These are phyloP conservation scores for Phalanger gymnotis DNA, from an alignment of 2,797 vertebrate genomes.

Conservation along the genomic window DNA sequence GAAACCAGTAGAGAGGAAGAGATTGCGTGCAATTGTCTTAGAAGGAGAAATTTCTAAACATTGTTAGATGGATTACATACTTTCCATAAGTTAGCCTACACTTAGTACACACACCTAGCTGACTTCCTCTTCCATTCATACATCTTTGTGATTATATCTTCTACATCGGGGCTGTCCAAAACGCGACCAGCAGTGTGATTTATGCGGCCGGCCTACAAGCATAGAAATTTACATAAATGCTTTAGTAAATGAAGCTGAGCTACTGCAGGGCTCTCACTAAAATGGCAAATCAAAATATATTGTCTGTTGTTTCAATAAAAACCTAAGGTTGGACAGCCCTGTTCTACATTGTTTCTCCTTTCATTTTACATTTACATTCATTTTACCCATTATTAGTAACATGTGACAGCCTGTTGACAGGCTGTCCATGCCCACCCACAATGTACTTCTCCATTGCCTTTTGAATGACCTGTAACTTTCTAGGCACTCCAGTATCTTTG, in stretches of 20 bases:
- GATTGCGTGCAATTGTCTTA: too few species aligned
- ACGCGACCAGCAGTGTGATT: too few species aligned
- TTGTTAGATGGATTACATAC: neutral
- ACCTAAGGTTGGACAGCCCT: too few species aligned
- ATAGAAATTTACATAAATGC: too few species aligned
- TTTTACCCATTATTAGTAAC: neutral
- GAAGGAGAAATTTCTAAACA: too few species aligned
- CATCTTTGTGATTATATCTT: neutral
- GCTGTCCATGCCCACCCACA: neutral
- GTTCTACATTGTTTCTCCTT: neutral
- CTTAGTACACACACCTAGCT: neutral
- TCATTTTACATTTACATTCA: too few species aligned
- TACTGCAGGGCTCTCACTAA: too few species aligned
- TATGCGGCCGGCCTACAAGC: too few species aligned
- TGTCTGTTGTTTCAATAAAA: too few species aligned
- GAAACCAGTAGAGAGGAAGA: neutral
- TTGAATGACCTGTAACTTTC: neutral
- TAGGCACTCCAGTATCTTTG: neutral
- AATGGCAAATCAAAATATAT: too few species aligned
- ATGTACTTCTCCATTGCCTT: neutral
- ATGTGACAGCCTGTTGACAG: neutral
- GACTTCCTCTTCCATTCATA: neutral
- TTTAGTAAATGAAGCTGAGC: too few species aligned
- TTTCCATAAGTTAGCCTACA: neutral
- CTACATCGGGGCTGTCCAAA: too few species aligned